These are phyloP conservation scores for Phylloscopus trochiloides DNA, from an alignment of 2,113 vertebrate genomes.

Conservation along the genomic window DNA sequence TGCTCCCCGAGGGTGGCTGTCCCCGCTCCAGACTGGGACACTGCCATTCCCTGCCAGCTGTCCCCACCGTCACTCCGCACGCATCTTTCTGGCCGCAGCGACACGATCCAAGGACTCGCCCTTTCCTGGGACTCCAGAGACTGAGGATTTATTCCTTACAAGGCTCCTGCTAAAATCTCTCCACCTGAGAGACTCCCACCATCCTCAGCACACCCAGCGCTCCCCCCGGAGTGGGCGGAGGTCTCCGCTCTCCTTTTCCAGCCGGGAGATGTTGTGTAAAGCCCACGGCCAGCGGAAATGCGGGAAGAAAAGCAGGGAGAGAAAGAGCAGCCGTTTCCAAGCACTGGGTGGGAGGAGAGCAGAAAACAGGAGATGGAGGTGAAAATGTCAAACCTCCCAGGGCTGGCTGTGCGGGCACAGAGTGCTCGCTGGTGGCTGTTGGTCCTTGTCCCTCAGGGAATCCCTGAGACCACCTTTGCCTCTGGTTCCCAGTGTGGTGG, in stretches of 20 bases:
- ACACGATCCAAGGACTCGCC: background rate
- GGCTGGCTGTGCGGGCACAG: background rate
- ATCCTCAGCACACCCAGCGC: background rate
- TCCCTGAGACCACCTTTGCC: background rate
- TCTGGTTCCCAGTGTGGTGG: rapidly evolving
- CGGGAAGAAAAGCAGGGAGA: background rate
- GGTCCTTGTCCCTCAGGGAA: background rate
- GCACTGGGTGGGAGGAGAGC: background rate
- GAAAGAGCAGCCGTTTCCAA: background rate
- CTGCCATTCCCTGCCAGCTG: background rate
- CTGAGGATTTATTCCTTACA: background rate
- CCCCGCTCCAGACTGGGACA: background rate
- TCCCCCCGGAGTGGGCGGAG: background rate
- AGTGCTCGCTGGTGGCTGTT: rapidly evolving
- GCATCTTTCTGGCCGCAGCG: background rate
- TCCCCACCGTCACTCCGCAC: background rate
- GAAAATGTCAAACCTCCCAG: background rate
- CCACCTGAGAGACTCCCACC: background rate
- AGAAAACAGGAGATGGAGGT: constrained; percentile 34
- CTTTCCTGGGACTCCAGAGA: background rate
- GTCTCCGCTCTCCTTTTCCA: background rate
- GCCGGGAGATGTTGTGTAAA: background rate
- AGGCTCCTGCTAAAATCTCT: background rate
- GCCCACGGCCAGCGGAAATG: background rate
- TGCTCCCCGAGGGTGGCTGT: background rate